Percentiles rank a stretch among this genome's conserved stretches.
These are phyloP conservation scores for Syngnathus typhle DNA, from an alignment of 2,113 vertebrate species.

Conservation along the genomic window DNA sequence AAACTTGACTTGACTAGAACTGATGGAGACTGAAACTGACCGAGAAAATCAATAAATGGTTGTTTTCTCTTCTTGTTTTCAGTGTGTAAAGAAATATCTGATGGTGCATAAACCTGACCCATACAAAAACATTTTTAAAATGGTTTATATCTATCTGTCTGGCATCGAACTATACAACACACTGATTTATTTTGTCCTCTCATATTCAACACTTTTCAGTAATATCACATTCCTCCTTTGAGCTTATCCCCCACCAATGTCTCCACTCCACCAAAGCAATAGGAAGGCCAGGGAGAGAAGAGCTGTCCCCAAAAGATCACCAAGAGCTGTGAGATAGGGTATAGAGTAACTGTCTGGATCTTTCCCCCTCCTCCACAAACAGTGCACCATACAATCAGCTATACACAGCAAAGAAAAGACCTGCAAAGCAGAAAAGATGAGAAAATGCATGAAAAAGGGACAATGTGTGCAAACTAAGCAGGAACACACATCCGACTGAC, in stretches of 20 bases:
- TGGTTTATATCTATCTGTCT: no score
- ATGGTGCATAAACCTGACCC: no score
- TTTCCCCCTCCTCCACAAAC: conserved; percentile 78
- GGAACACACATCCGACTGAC: conserved; percentile 18
- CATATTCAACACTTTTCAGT: not conserved
- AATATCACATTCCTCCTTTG: not conserved
- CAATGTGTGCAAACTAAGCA: not conserved
- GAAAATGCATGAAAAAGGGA: not conserved
- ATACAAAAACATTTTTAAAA: no score
- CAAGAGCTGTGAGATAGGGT: conserved; percentile 90
- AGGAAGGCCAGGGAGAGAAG: conserved; percentile 82
- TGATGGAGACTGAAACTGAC: no score
- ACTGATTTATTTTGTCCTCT: no score
- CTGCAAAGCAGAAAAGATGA: conserved; percentile 53
- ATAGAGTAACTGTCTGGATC: conserved; percentile 93
- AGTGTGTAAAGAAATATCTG: no score
- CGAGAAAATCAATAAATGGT: no score
- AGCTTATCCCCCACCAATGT: conserved; percentile 30
- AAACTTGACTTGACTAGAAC: no score
- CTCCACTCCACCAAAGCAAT: conserved; percentile 45
- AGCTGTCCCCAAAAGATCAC: conserved; percentile 84
- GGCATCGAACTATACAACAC: no score
- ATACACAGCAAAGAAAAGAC: conserved; percentile 78
- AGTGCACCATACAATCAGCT: conserved; percentile 81
- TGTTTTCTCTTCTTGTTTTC: no score